phyloP scores from a whole-genome alignment of 2,888 invertebrate genomes.

The Resseliella maxima region DNA sequence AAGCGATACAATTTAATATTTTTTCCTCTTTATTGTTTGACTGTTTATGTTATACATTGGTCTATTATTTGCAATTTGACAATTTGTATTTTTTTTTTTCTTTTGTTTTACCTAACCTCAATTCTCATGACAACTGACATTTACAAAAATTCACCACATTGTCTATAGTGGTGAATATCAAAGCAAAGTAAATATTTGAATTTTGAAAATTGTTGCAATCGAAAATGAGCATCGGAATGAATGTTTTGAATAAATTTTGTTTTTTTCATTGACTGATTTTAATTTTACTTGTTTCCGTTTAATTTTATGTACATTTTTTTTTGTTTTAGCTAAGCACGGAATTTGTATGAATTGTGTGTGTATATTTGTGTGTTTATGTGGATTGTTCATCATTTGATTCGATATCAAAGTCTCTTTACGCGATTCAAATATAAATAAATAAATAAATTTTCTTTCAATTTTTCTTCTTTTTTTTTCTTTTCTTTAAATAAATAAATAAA shows the following conservation, averaged over 20 bases:
- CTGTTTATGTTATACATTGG: conserved; percentile 49
- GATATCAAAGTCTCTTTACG: not conserved
- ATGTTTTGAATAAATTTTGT: not conserved
- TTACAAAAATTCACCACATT: conserved; percentile 3
- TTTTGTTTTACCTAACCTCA: conserved; percentile 23
- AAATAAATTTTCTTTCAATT: not conserved
- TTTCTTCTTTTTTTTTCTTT: not conserved
- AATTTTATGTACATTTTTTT: not conserved
- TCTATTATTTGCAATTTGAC: conserved; percentile 5
- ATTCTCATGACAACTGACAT: not conserved
- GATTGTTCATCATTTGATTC: not conserved
- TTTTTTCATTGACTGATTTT: not conserved
- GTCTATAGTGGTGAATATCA: not conserved
- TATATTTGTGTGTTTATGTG: no score
- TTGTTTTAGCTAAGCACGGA: not conserved
- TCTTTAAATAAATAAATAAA: conserved; percentile 39
- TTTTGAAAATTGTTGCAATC: not conserved
- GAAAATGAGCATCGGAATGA: not conserved
- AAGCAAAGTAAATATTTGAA: not conserved
- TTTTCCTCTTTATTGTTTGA: conserved; percentile 55
- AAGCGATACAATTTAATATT: not conserved
- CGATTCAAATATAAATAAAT: not conserved
- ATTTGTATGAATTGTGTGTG: not conserved
- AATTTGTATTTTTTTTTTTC: no score
- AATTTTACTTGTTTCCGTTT: not conserved